Evolutionary conservation across 2,113 vertebrate species (phyloP).

Genomic region (Trichomycterus rosablanca): DNA sequence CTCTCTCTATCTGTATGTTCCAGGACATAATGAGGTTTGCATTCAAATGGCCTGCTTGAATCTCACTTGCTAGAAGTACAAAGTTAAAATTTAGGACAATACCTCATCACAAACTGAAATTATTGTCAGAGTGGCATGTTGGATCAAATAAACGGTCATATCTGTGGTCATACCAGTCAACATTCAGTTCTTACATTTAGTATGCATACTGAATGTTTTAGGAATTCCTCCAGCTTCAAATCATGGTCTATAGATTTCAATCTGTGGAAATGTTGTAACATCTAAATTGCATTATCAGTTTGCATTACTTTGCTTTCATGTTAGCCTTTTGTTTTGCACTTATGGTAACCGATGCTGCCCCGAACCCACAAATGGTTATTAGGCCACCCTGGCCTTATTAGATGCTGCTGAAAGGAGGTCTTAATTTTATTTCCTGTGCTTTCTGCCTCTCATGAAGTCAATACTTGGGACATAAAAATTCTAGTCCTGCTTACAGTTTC

Average conservation of each 20-base stretch:
- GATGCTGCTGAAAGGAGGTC: not conserved
- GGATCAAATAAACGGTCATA: conserved; percentile 3
- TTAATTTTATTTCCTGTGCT: conserved; percentile 3
- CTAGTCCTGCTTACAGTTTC: not conserved
- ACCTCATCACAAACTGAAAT: conserved; percentile 56
- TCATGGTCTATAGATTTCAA: conserved; percentile 8
- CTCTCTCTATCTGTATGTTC: conserved; percentile 69
- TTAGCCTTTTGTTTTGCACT: not conserved
- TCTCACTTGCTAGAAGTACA: conserved; percentile 59
- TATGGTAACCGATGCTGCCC: not conserved
- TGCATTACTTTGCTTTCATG: not conserved
- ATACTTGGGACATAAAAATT: conserved; percentile 15
- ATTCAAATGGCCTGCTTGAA: conserved; percentile 69
- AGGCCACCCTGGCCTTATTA: conserved; percentile 7
- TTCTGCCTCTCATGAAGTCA: not conserved
- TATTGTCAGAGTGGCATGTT: conserved; percentile 34
- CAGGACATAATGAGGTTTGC: conserved; percentile 70
- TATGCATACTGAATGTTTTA: not conserved
- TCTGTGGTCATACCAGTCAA: conserved; percentile 10
- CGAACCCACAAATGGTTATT: conserved; percentile 2
- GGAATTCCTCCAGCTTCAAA: not conserved
- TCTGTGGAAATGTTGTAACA: conserved; percentile 8
- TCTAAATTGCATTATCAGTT: not conserved
- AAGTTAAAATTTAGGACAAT: conserved; percentile 61
- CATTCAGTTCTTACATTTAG: not conserved